Base-by-base conservation (phyloP, 2,888 invertebrate genomes). In the Crioceris asparagi region DNA sequence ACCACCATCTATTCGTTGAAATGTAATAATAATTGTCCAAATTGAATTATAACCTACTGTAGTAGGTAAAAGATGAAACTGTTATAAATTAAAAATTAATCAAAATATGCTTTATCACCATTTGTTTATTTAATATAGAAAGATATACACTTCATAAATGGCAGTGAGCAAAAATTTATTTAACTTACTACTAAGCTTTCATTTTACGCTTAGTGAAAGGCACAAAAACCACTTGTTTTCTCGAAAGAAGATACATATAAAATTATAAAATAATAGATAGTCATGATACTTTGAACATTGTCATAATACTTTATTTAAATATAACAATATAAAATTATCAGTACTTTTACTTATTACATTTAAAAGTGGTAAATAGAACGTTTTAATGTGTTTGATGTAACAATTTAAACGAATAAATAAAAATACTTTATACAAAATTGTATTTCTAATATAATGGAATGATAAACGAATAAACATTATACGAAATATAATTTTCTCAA, bases 131-230 rank as follows among this genome's bases (percentile, higher is more conserved):
- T 27, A 27, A 14, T 27, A 14, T 14, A 27, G 15, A 12, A 27
- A 15, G 15, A 38, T 32, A 40, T 34, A 39, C 15, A 31, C 38
- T 44, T 39, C 41, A 44, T 40, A 43, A 46, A 46, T 46, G 46
- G 46, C 46, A 46, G 46, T 46, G 46, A 46, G 46, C 46, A 46
- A 46, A 41, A 44, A 41, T 46, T 46, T 38, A 39, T 43, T 38
- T 26, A 32, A 38, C 42, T 42, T 38, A 40, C 17, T 36, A 40
- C 42, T 40, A 44, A 46, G 39, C 40, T 36, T 33, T 26, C 19
- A 35, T 32, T 40, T 34, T 29, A 43, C 34, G 44, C 42, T 44
- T 40, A 44, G 43, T 41, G 38, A 34, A 44, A 46, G 46, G 46
- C 46, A 46, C 46, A 42, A 44, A 25, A n/a, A n/a, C n/a, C n/a